Conservation (phyloP, 2,113 vertebrate species). For the Syngnathus typhle region DNA sequence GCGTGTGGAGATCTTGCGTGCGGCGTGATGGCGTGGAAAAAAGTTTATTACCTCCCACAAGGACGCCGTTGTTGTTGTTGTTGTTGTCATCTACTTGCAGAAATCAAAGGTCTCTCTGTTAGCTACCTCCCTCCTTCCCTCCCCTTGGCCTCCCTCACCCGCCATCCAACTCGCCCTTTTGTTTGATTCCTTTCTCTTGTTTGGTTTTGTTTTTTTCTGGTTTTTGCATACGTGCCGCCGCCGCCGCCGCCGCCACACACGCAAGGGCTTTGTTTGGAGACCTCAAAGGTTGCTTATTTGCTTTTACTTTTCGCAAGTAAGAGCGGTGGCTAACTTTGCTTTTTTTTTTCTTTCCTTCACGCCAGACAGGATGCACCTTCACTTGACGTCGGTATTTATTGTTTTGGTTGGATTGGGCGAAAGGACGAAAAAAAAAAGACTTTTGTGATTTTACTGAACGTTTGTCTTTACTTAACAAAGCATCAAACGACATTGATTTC, state of each 20-base stretch:
- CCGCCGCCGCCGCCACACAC: neutral
- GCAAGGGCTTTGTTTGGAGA: neutral
- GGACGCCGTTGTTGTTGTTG: slow-evolving; percentile 8
- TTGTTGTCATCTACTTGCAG: neutral
- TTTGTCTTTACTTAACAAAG: too few species aligned
- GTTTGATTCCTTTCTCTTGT: slow-evolving; percentile 7
- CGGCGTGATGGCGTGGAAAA: slow-evolving; percentile 11
- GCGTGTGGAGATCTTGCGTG: slow-evolving; percentile 1
- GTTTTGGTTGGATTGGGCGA: too few species aligned
- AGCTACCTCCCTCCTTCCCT: neutral
- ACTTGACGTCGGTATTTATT: neutral
- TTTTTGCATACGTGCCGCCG: neutral
- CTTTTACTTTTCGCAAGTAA: neutral
- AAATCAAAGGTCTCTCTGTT: slow-evolving; percentile 15
- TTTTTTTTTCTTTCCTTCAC: neutral
- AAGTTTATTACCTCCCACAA: slow-evolving; percentile 13
- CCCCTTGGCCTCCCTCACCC: neutral
- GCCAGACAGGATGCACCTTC: neutral
- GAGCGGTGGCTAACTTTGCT: neutral
- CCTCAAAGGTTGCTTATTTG: neutral
- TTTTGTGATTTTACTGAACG: too few species aligned
- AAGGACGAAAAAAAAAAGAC: too few species aligned
- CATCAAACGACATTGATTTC: too few species aligned
- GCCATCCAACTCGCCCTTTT: neutral
- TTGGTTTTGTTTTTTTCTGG: neutral